Percentiles rank a stretch among this genome's conserved stretches.
Conservation (phyloP, 2,888 invertebrate genomes). For the Drosophila fulvimacula region DNA sequence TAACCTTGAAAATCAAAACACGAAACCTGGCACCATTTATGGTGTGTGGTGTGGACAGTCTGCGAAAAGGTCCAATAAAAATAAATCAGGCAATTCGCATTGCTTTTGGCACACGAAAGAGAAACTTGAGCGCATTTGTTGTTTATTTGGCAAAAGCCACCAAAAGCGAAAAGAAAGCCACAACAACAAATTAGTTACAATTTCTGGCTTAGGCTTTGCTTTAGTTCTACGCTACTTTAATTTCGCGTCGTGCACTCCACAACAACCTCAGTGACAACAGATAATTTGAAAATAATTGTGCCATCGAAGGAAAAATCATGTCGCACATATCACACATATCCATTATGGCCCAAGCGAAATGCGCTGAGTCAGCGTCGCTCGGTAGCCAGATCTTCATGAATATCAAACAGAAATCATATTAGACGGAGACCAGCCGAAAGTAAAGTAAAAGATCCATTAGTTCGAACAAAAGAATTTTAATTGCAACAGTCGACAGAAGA, state of each 20-base stretch:
- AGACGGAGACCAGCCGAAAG: conserved; percentile 53
- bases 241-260: conserved; percentile 47
- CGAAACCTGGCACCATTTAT: conserved; percentile 30
- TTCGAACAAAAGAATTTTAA: conserved; percentile 69
- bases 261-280: conserved; percentile 18
- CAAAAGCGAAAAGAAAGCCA: conserved; percentile 59
- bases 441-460: conserved; percentile 72
- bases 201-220: conserved; percentile 69
- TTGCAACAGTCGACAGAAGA: conserved; percentile 41
- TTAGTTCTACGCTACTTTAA: conserved; percentile 76
- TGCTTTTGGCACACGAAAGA: conserved; percentile 71
- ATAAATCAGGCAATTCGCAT: conserved; percentile 47
- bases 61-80: conserved; percentile 28
- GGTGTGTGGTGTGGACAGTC: conserved; percentile 27
- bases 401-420: conserved; percentile 39
- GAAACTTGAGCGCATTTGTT: conserved; percentile 62
- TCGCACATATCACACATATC: conserved; percentile 33
- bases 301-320: conserved; percentile 38
- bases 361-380: conserved; percentile 43
- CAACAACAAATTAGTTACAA: conserved; percentile 71
- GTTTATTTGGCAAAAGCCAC: conserved; percentile 40
- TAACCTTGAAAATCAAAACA: conserved; percentile 60
- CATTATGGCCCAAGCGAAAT: conserved; percentile 10
- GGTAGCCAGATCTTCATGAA: conserved; percentile 44
- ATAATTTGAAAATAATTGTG: conserved; percentile 63